Conservation (phyloP, 2,113 vertebrate genomes). For the Percina caprodes region DNA sequence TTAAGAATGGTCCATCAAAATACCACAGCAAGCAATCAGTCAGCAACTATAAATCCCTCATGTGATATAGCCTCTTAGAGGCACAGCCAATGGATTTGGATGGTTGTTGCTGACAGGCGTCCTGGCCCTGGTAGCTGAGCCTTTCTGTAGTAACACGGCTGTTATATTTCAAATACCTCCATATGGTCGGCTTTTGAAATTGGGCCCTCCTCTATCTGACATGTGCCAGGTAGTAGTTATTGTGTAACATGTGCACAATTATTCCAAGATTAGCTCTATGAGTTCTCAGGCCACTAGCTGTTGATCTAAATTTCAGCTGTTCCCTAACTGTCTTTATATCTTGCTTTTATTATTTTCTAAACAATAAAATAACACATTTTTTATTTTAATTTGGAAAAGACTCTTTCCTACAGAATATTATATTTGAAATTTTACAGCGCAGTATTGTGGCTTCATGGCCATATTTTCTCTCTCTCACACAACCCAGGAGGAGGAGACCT, state of each 20-base stretch:
- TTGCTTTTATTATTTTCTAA: constrained; percentile 33
- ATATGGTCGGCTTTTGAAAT: constrained; percentile 70
- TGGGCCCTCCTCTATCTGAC: constrained; percentile 37
- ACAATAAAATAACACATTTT: constrained; percentile 19
- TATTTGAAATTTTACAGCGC: constrained; percentile 32
- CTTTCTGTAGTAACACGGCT: constrained; percentile 55
- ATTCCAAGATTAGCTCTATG: constrained; percentile 34
- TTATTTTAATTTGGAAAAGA: constrained; percentile 28
- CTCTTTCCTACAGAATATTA: background rate
- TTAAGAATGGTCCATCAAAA: constrained; percentile 46
- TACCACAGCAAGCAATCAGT: constrained; percentile 37
- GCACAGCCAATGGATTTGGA: constrained; percentile 62
- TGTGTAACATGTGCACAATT: constrained; percentile 34
- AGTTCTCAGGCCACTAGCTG: constrained; percentile 23
- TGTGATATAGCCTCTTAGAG: constrained; percentile 22
- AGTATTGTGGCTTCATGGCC: constrained; percentile 52
- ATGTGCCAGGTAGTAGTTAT: constrained; percentile 34
- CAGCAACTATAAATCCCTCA: constrained; percentile 38
- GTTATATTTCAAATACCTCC: constrained; percentile 63
- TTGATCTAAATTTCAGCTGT: constrained; percentile 42
- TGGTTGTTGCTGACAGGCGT: constrained; percentile 42
- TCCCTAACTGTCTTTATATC: constrained; percentile 10
- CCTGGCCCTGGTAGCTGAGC: constrained; percentile 25
- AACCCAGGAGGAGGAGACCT: constrained; percentile 70
- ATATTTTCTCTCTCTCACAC: constrained; percentile 68